Conservation (phyloP, 2,888 invertebrate genomes). For the Torymus texanus region DNA sequence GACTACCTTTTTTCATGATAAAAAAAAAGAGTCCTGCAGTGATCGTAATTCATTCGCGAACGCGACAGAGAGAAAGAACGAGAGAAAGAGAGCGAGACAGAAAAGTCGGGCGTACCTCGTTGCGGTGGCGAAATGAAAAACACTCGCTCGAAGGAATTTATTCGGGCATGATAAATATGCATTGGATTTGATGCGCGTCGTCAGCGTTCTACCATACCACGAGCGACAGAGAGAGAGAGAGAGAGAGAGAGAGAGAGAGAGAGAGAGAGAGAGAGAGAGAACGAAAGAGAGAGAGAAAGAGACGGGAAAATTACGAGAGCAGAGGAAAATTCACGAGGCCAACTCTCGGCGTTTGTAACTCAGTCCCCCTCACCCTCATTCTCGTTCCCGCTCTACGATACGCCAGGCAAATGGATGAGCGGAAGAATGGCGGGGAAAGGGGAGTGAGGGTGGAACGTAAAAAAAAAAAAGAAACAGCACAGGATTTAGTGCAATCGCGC, state of each 20-base stretch:
- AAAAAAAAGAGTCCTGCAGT: too few relatives aligned
- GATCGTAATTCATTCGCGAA: constrained; percentile 8
- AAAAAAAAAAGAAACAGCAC: too few relatives aligned
- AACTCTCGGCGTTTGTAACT: background rate
- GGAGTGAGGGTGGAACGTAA: background rate
- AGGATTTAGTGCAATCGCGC: constrained; percentile 31
- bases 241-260: background rate
- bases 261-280: background rate
- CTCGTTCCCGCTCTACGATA: too few relatives aligned
- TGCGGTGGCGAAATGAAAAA: constrained; percentile 33
- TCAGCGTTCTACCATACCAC: constrained; percentile 13
- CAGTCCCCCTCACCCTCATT: too few relatives aligned
- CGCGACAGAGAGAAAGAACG: background rate
- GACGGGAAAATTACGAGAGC: constrained; percentile 30
- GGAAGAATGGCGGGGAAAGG: background rate
- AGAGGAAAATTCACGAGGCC: constrained; percentile 30
- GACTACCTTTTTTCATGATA: too few relatives aligned
- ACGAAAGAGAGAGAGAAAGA: background rate
- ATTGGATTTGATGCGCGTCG: constrained; percentile 47
- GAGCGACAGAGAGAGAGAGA: background rate
- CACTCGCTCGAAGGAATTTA: constrained; percentile 25
- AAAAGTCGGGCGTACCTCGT: background rate
- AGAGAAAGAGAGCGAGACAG: background rate
- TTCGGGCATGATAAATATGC: constrained; percentile 51
- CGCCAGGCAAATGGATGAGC: background rate